Evolutionary conservation across 2,888 invertebrate genomes (phyloP).

Genomic region (Azorinus chamasolen): DNA sequence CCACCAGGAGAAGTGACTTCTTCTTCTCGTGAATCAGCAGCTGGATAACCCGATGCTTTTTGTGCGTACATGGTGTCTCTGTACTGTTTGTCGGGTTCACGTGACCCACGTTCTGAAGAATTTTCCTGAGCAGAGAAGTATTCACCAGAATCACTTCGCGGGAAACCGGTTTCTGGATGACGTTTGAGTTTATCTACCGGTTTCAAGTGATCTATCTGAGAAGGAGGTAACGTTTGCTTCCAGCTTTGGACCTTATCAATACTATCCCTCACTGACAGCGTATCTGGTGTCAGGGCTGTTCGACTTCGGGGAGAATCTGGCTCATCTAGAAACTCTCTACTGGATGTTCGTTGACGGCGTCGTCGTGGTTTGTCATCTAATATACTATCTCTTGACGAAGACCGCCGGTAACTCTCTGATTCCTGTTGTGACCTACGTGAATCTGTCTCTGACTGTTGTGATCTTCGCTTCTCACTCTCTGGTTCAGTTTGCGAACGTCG

Average conservation of each 20-base stretch:
- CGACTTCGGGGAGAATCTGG: conserved; percentile 50
- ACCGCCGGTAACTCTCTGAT: conserved; percentile 70
- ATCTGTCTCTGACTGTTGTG: conserved; percentile 62
- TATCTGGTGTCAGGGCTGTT: conserved; percentile 81
- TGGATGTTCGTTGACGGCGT: conserved; percentile 72
- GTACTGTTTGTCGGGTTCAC: conserved; percentile 34
- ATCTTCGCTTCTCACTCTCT: conserved; percentile 61
- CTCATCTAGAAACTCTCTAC: conserved; percentile 77
- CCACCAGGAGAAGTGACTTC: conserved; percentile 64
- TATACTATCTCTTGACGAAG: conserved; percentile 79
- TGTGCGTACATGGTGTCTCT: conserved; percentile 53
- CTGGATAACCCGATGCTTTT: conserved; percentile 25
- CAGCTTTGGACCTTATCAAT: conserved; percentile 85
- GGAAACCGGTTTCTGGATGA: conserved; percentile 68
- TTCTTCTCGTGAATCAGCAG: conserved; percentile 40
- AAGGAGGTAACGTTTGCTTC: conserved; percentile 81
- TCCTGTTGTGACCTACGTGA: conserved; percentile 64
- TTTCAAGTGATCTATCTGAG: conserved; percentile 57
- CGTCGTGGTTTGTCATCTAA: conserved; percentile 75
- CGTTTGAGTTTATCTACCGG: conserved; percentile 36
- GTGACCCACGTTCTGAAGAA: conserved; percentile 26
- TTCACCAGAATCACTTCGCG: conserved; percentile 71
- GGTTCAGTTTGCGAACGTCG: conserved; percentile 51
- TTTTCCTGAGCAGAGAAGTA: conserved; percentile 73
- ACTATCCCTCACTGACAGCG: conserved; percentile 82